These are phyloP conservation scores for Trachurus trachurus DNA, from an alignment of 2,797 vertebrate species.

Conservation along the genomic window DNA sequence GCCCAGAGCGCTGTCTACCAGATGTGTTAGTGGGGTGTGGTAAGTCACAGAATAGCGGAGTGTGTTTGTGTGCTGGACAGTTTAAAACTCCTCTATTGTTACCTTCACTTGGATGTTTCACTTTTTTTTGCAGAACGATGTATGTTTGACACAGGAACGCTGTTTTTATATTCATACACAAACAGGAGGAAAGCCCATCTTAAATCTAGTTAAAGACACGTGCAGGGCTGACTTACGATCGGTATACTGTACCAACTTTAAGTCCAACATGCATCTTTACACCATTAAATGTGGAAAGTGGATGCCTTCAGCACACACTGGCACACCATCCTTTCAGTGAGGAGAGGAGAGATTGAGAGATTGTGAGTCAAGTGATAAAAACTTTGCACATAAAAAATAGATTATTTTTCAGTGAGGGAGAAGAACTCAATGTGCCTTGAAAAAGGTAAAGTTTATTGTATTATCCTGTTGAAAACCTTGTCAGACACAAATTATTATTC, in stretches of 20 bases:
- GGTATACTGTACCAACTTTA: background rate
- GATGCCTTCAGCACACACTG: background rate
- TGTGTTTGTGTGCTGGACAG: background rate
- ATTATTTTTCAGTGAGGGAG: background rate
- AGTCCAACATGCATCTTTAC: background rate
- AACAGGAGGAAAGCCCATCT: background rate
- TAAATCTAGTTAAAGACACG: slow-evolving; percentile 12
- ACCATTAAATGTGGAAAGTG: background rate
- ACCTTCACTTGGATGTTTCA: slow-evolving; percentile 27
- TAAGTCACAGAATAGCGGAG: slow-evolving; percentile 74
- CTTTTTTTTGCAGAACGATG: slow-evolving; percentile 8
- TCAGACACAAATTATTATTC: slow-evolving; percentile 12
- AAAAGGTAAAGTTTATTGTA: background rate
- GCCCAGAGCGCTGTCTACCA: slow-evolving; percentile 94
- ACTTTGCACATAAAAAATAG: background rate
- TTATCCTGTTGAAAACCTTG: background rate
- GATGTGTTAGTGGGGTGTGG: slow-evolving; percentile 97
- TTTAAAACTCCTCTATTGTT: background rate
- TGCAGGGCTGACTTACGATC: background rate
- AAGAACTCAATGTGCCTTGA: background rate
- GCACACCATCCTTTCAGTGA: background rate
- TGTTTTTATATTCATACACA: slow-evolving; percentile 1
- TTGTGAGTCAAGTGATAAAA: too few species aligned
- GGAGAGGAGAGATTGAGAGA: background rate
- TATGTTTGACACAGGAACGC: slow-evolving; percentile 2